Base-by-base conservation (phyloP, 2,797 vertebrate genomes). In the Crossoptilon crossoptilon region DNA sequence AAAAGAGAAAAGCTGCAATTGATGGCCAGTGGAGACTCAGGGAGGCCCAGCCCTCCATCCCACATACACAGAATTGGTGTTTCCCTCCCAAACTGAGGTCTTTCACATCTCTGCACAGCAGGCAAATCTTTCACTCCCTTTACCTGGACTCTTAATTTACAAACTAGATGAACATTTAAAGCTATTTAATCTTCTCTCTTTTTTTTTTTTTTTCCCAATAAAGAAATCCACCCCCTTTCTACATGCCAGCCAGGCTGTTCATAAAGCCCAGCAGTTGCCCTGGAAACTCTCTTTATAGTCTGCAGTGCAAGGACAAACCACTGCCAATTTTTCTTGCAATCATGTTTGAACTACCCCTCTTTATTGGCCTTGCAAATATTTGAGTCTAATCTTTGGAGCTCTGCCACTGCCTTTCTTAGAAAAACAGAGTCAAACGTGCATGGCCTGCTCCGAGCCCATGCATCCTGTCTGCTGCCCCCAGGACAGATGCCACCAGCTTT, bases 1-100 rank as follows among this genome's bases (percentile, higher is more conserved):
- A 78, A 33, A 33, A 75, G 14, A 12, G 41, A 80, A 58, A 31
- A 79, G 55, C 14, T 18, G 27, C 14, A 71, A 19, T 44, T 5
- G 2, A 14, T 59, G 53, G 51, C 29, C 72, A 8, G 9, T 6
- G 2, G 16, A 10, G 37, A 48, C 29, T 49, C 0, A 0, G 27
- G 10, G 33, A 48, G 4, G 22, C 53, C 27, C 69, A 91, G 37
- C 26, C 14, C 35, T 84, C 39, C 37, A 43, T 75, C 44, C 71
- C 37, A 33, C 0, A 0, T 14, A 22, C 6, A 6, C 2, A 51
- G 29, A n/a, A 37, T 19, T 35, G 13, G 23, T 46, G 19, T 29
- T 74, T 64, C 33, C 48, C 68, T 51, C 78, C 44, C 12, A 64
- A 71, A 79, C 24, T 2, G 9, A 31, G 41, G 5, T 41, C 35